Percentiles rank a stretch among this genome's conserved stretches.
Conservation (phyloP, 2,888 invertebrate genomes). For the Papilio demoleus region DNA sequence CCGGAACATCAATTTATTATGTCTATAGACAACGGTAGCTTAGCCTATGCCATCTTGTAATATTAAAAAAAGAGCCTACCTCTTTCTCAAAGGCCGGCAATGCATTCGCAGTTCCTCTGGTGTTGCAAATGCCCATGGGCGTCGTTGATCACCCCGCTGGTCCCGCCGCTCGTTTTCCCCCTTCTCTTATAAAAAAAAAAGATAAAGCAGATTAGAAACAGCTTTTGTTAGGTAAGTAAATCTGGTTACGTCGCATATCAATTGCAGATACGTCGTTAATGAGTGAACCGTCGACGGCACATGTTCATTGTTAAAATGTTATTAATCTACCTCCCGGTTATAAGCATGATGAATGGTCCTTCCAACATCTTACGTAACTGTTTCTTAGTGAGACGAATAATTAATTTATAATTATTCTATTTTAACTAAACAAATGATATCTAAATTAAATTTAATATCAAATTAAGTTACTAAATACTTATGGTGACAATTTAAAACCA, state of each 20-base stretch:
- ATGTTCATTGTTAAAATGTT: slow-evolving; percentile 37
- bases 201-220: slow-evolving; percentile 10
- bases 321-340: slow-evolving; percentile 39
- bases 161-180: too few species aligned
- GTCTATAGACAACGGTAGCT: too few species aligned
- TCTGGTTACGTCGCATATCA: slow-evolving; percentile 28
- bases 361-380: slow-evolving; percentile 21
- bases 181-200: too few species aligned
- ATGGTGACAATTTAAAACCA: neutral
- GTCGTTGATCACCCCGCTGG: too few species aligned
- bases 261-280: slow-evolving; percentile 35
- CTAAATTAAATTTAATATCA: too few species aligned
- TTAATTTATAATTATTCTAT: neutral
- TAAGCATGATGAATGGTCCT: slow-evolving; percentile 37
- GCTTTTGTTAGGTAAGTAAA: slow-evolving; percentile 31
- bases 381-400: neutral
- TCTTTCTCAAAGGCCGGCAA: too few species aligned
- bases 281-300: slow-evolving; percentile 29
- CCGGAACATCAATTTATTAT: too few species aligned
- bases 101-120: too few species aligned
- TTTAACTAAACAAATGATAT: neutral
- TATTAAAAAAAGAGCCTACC: too few species aligned
- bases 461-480: too few species aligned
- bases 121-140: too few species aligned
- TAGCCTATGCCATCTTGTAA: too few species aligned